These are phyloP conservation scores for Pangasius krempfi DNA, from an alignment of 2,797 vertebrate species.

Conservation along the genomic window DNA sequence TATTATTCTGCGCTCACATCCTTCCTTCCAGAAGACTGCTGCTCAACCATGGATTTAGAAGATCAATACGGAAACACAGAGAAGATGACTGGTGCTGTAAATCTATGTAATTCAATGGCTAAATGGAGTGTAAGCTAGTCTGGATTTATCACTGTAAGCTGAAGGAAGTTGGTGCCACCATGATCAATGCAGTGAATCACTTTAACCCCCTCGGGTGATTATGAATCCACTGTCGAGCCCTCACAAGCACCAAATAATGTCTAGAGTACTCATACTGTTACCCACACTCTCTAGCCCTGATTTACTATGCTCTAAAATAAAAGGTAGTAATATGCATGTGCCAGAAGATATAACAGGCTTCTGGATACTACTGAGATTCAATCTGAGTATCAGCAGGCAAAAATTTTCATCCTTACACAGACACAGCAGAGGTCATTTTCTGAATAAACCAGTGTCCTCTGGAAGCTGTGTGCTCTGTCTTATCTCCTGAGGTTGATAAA, in stretches of 20 bases:
- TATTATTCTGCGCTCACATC: neutral
- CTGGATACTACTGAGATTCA: neutral
- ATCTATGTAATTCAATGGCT: constrained; percentile 17
- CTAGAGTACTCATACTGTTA: constrained; percentile 12
- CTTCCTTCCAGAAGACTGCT: neutral
- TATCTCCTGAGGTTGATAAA: neutral
- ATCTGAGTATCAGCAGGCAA: neutral
- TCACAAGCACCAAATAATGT: constrained; percentile 13
- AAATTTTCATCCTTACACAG: neutral
- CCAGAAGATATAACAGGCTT: neutral
- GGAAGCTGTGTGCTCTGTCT: neutral
- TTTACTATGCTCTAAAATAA: constrained; percentile 2
- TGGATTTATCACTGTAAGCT: constrained; percentile 20
- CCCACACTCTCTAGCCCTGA: neutral
- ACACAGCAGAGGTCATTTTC: neutral
- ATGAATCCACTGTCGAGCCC: constrained; percentile 24
- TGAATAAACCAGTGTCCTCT: neutral
- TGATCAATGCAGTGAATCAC: constrained; percentile 12
- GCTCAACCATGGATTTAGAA: neutral
- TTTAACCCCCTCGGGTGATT: constrained; percentile 2
- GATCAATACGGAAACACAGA: constrained; percentile 24
- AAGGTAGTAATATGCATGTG: neutral
- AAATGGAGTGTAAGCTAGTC: constrained; percentile 16
- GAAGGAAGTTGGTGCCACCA: constrained; percentile 16
- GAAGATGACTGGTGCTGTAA: constrained; percentile 17